phyloP scores from a whole-genome alignment of 2,797 vertebrate genomes.

The Enteromius mattozi region DNA sequence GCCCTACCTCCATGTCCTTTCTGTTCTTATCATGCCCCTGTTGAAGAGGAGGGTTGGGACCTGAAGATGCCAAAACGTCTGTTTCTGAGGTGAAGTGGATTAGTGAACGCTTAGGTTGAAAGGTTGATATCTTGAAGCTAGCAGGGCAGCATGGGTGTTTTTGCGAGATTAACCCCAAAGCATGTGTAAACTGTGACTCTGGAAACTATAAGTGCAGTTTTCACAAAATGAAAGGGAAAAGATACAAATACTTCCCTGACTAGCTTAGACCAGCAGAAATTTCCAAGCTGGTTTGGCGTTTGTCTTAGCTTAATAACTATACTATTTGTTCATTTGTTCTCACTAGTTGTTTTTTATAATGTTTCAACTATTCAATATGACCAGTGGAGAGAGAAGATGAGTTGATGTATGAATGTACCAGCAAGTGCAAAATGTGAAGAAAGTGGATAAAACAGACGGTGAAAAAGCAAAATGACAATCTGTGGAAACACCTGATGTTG shows the following conservation, averaged over 20 bases:
- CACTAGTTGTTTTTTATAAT: not conserved
- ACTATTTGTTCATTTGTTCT: too few species aligned
- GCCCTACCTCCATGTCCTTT: conserved; percentile 32
- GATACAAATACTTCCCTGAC: not conserved
- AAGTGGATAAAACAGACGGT: conserved; percentile 1
- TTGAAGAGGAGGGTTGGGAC: conserved; percentile 29
- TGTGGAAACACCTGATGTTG: conserved; percentile 5
- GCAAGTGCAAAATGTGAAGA: not conserved
- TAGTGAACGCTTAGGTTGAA: not conserved
- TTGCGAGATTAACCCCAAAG: conserved; percentile 10
- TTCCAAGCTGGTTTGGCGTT: not conserved
- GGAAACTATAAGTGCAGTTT: conserved; percentile 27
- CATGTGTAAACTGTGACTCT: not conserved
- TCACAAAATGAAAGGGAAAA: not conserved
- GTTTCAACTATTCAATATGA: not conserved
- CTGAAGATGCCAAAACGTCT: conserved; percentile 12
- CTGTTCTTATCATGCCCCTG: conserved; percentile 18
- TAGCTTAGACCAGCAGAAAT: not conserved
- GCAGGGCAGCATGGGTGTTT: conserved; percentile 33
- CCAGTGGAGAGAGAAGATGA: not conserved
- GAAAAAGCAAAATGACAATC: not conserved
- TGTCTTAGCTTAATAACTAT: not conserved
- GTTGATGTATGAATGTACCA: conserved; percentile 1
- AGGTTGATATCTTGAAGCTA: conserved; percentile 46
- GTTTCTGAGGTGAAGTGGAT: conserved; percentile 3